These are phyloP conservation scores for Mallateleia sp. DNA, from an alignment of 2,888 invertebrate genomes.

Conservation along the genomic window DNA sequence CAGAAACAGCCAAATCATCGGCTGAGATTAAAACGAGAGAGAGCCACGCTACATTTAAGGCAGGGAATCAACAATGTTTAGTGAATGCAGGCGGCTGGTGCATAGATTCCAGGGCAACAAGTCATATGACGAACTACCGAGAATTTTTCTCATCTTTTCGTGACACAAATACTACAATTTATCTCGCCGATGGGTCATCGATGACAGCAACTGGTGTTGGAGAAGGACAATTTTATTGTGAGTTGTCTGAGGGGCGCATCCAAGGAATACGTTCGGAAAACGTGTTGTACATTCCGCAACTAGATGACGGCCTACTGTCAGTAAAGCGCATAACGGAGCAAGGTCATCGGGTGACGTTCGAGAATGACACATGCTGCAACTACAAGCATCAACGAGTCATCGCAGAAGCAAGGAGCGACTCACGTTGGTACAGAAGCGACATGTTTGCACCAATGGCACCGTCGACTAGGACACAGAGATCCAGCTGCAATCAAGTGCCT, in stretches of 20 bases:
- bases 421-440: background rate
- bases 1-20: background rate
- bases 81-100: background rate
- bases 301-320: slow-evolving; percentile 76
- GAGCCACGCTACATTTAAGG: background rate
- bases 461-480: slow-evolving; percentile 77
- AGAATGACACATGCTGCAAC: slow-evolving; percentile 59
- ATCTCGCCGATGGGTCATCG: slow-evolving; percentile 44
- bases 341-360: slow-evolving; percentile 67
- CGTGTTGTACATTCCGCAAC: slow-evolving; percentile 75
- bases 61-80: background rate
- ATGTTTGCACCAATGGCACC: slow-evolving; percentile 80
- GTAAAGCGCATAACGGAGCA: slow-evolving; percentile 68
- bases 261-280: slow-evolving; percentile 65
- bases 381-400: slow-evolving; percentile 47
- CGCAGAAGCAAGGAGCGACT: slow-evolving; percentile 11
- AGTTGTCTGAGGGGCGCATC: background rate
- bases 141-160: slow-evolving; percentile 23
- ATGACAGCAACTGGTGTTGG: slow-evolving; percentile 33
- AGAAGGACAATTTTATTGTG: slow-evolving; percentile 13
- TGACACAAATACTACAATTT: background rate
- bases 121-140: slow-evolving; percentile 46
- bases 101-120: slow-evolving; percentile 50
- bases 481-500: slow-evolving; percentile 71
- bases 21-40: background rate